Conservation (phyloP, 2,113 vertebrate genomes). For the Nyctibius bracteatus region DNA sequence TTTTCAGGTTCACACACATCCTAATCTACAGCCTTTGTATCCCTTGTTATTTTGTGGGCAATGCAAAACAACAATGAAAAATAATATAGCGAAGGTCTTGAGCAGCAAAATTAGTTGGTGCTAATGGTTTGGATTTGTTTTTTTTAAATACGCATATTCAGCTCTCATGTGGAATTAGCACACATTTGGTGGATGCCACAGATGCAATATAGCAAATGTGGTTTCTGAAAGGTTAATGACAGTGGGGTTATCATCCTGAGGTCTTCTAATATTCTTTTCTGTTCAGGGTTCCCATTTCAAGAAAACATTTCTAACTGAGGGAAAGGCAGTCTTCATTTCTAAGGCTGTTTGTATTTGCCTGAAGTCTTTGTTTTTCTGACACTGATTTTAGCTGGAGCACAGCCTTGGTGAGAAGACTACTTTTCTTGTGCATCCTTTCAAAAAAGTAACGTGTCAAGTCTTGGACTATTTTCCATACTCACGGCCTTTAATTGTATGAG, state of each 20-base stretch:
- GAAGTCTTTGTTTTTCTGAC: not conserved
- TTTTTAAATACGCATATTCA: not conserved
- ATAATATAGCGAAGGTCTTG: not conserved
- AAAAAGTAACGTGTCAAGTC: not conserved
- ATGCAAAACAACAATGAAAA: not conserved
- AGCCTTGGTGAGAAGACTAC: not conserved
- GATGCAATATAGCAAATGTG: not conserved
- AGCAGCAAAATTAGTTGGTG: not conserved
- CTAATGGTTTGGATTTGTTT: not conserved
- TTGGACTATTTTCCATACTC: not conserved
- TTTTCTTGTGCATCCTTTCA: not conserved
- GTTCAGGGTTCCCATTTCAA: not conserved
- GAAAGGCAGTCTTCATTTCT: not conserved
- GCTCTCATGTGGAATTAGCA: not conserved
- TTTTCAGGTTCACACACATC: not conserved
- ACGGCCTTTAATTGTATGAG: not conserved
- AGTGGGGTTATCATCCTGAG: not conserved
- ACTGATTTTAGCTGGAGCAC: not conserved
- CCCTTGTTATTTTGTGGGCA: not conserved
- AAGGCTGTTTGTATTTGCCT: not conserved
- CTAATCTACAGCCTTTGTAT: not conserved
- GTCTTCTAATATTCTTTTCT: not conserved
- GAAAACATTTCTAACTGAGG: not conserved
- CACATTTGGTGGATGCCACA: not conserved
- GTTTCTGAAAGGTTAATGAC: not conserved